A percentile compares a stretch with the other conserved stretches of the same genome.
Evolutionary conservation across 2,888 invertebrate genomes (phyloP).

Genomic region (Pediacus dermestoides): DNA sequence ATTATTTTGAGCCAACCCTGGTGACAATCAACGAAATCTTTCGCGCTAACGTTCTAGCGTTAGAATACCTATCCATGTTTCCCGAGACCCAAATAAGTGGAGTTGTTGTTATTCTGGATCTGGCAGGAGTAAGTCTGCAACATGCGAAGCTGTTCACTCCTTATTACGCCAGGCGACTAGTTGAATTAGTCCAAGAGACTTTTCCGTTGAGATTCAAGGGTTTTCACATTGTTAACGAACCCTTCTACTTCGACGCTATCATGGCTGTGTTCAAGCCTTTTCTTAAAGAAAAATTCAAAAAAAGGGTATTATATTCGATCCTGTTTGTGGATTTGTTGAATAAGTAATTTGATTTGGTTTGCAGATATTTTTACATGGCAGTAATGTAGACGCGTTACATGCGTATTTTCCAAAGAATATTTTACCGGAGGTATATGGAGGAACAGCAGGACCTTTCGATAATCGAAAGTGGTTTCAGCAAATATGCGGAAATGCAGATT

Average conservation of each 20-base stretch:
- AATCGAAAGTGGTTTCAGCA: slow-evolving; percentile 47
- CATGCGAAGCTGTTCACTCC: slow-evolving; percentile 54
- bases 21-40: slow-evolving; percentile 54
- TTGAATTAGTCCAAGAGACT: slow-evolving; percentile 53
- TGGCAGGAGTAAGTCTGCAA: slow-evolving; percentile 50
- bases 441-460: slow-evolving; percentile 48
- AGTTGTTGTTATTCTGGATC: slow-evolving; percentile 52
- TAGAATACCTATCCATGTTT: slow-evolving; percentile 55
- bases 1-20: slow-evolving; percentile 50
- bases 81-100: slow-evolving; percentile 57
- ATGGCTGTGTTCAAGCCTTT: slow-evolving; percentile 78
- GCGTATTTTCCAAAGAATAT: slow-evolving; percentile 52
- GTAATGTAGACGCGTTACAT: slow-evolving; percentile 54
- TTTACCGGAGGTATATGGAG: slow-evolving; percentile 61
- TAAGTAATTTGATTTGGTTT: slow-evolving; percentile 15
- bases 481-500: slow-evolving; percentile 46
- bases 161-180: slow-evolving; percentile 49
- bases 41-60: slow-evolving; percentile 52
- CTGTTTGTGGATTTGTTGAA: neutral
- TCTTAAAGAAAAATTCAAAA: slow-evolving; percentile 73
- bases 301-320: slow-evolving; percentile 56
- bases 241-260: slow-evolving; percentile 50
- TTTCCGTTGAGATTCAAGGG: slow-evolving; percentile 52
- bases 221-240: slow-evolving; percentile 51
- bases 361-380: slow-evolving; percentile 56